These are phyloP conservation scores for Corythornis cristatus DNA, from an alignment of 2,113 vertebrate species.

Conservation along the genomic window DNA sequence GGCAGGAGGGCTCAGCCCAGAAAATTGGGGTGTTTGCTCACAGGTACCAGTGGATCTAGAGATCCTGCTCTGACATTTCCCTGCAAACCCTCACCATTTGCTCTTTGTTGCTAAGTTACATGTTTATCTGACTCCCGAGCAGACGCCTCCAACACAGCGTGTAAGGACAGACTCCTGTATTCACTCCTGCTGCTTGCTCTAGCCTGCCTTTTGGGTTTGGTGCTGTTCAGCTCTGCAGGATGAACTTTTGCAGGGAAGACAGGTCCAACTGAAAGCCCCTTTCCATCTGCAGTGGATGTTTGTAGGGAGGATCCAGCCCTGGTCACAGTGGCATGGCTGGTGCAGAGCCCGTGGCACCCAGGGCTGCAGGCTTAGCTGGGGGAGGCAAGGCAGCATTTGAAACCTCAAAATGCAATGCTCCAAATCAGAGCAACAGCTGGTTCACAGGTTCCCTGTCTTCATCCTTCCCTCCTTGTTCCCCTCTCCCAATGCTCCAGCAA, in stretches of 20 bases:
- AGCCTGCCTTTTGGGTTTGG: neutral
- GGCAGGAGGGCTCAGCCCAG: accelerated
- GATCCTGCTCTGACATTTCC: neutral
- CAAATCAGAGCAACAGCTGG: neutral
- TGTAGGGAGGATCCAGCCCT: neutral
- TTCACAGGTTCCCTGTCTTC: neutral
- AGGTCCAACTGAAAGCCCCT: neutral
- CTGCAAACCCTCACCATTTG: neutral
- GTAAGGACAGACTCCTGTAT: accelerated
- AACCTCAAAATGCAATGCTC: neutral
- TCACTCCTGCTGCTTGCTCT: accelerated
- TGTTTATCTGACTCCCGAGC: neutral
- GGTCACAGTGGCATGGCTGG: accelerated
- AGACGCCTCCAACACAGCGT: neutral
- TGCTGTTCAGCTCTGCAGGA: neutral
- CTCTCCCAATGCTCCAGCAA: neutral
- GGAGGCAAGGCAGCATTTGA: neutral
- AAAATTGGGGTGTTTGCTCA: accelerated
- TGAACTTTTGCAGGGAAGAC: neutral
- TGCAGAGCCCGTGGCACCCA: accelerated
- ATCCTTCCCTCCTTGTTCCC: neutral
- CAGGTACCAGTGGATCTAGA: accelerated
- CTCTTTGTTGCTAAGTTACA: neutral
- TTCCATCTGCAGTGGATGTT: accelerated
- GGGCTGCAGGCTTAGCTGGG: neutral